These are phyloP conservation scores for Melipona beecheii DNA, from an alignment of 2,888 invertebrate genomes.

Conservation along the genomic window DNA sequence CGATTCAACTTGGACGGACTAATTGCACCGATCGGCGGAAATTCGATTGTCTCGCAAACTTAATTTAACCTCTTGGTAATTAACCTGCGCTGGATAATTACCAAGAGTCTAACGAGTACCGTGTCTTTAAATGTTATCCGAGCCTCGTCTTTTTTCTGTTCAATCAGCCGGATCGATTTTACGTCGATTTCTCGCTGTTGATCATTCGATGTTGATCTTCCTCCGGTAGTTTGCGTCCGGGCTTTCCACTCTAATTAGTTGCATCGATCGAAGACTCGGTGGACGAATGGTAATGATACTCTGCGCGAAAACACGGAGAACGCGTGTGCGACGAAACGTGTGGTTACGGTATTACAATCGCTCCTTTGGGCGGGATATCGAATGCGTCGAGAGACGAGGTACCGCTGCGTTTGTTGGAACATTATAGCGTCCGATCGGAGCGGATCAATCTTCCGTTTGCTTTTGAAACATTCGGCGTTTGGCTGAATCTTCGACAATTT, in stretches of 20 bases:
- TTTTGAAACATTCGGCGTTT: not conserved
- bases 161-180: not conserved
- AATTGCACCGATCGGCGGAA: constrained; percentile 20
- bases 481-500: no score
- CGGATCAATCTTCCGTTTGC: not conserved
- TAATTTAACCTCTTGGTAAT: constrained; percentile 26
- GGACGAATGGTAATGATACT: not conserved
- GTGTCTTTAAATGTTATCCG: not conserved
- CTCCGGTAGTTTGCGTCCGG: no score
- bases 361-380: not conserved
- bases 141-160: not conserved
- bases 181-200: not conserved
- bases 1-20: no score
- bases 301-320: not conserved
- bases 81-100: constrained; percentile 24
- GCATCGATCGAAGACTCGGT: not conserved
- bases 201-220: constrained; percentile 23
- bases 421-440: not conserved
- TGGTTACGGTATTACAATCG: not conserved
- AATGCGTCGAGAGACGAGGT: not conserved
- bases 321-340: not conserved
- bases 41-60: constrained; percentile 29
- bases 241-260: constrained; percentile 33
- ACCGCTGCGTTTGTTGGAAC: not conserved
- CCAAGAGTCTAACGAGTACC: no score